Conservation (phyloP, 2,797 vertebrate species). For the Centropyge bicolor region DNA sequence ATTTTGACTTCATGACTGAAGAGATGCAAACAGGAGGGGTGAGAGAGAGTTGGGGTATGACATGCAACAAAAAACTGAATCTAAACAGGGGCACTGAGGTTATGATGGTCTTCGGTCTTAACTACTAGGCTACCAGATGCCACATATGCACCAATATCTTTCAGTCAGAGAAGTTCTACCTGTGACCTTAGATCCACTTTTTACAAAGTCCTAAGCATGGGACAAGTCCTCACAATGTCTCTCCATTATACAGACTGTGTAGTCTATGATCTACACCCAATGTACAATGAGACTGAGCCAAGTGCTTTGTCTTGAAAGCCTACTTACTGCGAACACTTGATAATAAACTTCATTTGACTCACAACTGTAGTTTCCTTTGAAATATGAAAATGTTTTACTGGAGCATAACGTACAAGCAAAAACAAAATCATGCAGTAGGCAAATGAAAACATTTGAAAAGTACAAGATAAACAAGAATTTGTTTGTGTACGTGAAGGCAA, state of each 20-base stretch:
- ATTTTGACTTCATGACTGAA: not conserved
- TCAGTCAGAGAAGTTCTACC: no score
- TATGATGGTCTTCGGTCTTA: not conserved
- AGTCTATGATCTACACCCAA: not conserved
- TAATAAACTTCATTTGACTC: not conserved
- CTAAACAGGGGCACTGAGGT: not conserved
- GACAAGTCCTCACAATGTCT: not conserved
- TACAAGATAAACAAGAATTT: not conserved
- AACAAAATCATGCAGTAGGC: not conserved
- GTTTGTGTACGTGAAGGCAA: slow-evolving; percentile 14
- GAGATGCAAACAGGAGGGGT: not conserved
- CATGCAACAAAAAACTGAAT: not conserved
- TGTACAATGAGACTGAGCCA: not conserved
- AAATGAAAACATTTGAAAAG: slow-evolving; percentile 31
- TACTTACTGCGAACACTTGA: not conserved
- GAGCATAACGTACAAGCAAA: not conserved
- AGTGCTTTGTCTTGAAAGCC: not conserved
- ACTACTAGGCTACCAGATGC: not conserved
- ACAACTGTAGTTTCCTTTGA: not conserved
- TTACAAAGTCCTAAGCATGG: not conserved
- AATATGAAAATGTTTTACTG: not conserved
- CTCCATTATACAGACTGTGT: not conserved
- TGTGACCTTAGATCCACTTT: not conserved
- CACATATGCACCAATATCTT: not conserved
- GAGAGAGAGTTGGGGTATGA: not conserved